Conservation (phyloP, 1,140 invertebrate species). For the Sarcophaga bullata region DNA sequence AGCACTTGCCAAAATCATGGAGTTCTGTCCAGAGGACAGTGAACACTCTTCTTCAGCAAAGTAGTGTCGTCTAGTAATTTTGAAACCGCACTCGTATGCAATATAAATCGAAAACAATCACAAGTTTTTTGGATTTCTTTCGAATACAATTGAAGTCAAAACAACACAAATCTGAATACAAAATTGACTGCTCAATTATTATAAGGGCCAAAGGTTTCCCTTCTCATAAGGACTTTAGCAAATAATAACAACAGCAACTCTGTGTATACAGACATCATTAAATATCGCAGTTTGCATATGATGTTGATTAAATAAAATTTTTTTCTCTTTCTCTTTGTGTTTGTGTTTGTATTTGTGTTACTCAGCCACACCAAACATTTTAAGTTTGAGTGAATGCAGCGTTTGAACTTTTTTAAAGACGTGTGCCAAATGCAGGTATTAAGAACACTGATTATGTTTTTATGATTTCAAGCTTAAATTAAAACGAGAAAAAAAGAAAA, state of each 20-base stretch:
- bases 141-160: too few relatives aligned
- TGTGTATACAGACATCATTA: background rate
- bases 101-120: too few relatives aligned
- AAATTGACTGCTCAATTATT: background rate
- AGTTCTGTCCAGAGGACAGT: too few relatives aligned
- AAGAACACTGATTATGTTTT: background rate
- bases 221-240: background rate
- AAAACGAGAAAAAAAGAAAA: background rate
- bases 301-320: conserved; percentile 37
- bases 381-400: background rate
- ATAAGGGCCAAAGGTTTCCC: background rate
- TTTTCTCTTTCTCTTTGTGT: background rate
- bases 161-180: too few relatives aligned
- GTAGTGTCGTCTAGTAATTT: too few relatives aligned
- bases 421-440: background rate
- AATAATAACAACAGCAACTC: background rate
- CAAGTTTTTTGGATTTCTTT: too few relatives aligned
- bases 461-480: background rate
- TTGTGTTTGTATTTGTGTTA: too few relatives aligned
- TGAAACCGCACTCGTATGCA: too few relatives aligned
- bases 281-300: conserved; percentile 1
- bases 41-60: too few relatives aligned
- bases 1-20: too few relatives aligned
- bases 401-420: background rate
- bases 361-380: background rate